A percentile compares a stretch with the other conserved stretches of the same genome.
Evolutionary conservation across 2,888 invertebrate genomes (phyloP).

Genomic region (Orthonychiurus folsomi): DNA sequence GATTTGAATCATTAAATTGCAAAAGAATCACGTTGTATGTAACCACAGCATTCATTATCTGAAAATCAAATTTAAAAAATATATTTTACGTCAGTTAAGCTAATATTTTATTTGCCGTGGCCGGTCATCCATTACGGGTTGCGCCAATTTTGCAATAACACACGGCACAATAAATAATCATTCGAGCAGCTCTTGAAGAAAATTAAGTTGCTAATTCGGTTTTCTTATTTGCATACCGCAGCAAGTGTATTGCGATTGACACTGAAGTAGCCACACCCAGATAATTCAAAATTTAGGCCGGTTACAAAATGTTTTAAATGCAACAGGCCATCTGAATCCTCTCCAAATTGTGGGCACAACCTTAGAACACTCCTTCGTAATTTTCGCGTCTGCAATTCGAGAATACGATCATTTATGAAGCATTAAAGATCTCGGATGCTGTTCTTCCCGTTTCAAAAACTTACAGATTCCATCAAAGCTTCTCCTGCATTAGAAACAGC

Average conservation of each 20-base stretch:
- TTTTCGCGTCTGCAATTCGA: not conserved
- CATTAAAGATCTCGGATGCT: too few species aligned
- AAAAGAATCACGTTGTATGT: slow-evolving; percentile 6
- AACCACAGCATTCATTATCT: not conserved
- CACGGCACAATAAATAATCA: too few species aligned
- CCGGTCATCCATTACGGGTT: too few species aligned
- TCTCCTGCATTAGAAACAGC: not conserved
- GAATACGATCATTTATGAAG: too few species aligned
- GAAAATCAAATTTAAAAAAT: not conserved
- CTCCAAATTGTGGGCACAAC: not conserved
- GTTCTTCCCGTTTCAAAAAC: too few species aligned
- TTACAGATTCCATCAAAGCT: not conserved
- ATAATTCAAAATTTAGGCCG: slow-evolving; percentile 1
- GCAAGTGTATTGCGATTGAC: not conserved
- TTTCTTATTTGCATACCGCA: not conserved
- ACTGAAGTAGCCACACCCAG: not conserved
- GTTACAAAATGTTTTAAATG: not conserved
- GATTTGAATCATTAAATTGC: not conserved
- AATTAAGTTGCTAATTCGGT: too few species aligned
- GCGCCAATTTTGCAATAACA: too few species aligned
- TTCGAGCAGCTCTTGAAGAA: too few species aligned
- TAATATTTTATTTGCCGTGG: too few species aligned
- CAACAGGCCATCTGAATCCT: not conserved
- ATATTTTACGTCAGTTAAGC: too few species aligned
- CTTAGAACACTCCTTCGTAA: not conserved